These are phyloP conservation scores for Coregonus clupeaformis DNA, from an alignment of 2,113 vertebrate genomes.

Conservation along the genomic window DNA sequence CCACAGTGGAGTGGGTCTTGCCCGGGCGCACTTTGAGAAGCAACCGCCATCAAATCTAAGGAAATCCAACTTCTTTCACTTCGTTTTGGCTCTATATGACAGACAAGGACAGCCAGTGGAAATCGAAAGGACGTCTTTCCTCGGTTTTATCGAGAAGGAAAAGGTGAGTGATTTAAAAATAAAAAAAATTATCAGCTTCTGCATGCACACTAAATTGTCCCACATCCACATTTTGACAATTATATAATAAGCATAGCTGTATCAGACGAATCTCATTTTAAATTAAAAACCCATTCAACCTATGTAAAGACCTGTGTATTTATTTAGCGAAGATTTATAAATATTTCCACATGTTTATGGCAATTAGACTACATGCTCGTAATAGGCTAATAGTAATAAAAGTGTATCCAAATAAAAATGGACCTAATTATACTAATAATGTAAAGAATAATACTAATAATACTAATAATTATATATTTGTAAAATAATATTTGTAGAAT, in stretches of 20 bases:
- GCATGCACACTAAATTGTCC: too few relatives aligned
- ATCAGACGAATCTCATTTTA: background rate
- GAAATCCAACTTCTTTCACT: constrained; percentile 99
- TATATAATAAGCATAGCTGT: too few relatives aligned
- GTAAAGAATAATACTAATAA: background rate
- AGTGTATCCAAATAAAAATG: background rate
- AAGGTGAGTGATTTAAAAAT: constrained; percentile 77
- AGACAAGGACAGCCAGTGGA: constrained; percentile 98
- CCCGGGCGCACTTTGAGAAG: constrained; percentile 99
- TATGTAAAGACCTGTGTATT: too few relatives aligned
- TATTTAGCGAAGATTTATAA: too few relatives aligned
- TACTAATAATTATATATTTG: too few relatives aligned
- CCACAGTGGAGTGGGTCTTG: constrained; percentile 95
- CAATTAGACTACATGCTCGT: too few relatives aligned
- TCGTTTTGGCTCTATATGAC: constrained; percentile 97
- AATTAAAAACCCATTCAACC: too few relatives aligned
- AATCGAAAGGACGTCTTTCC: constrained; percentile 95
- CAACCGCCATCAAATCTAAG: constrained; percentile 97
- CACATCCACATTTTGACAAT: too few relatives aligned
- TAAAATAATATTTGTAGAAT: too few relatives aligned
- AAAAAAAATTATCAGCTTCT: too few relatives aligned
- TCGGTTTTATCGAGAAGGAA: constrained; percentile 97
- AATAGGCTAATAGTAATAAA: too few relatives aligned
- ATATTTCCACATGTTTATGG: too few relatives aligned
- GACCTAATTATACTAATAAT: background rate